phyloP scores from a whole-genome alignment of 1,140 invertebrate genomes.

The Babylonia areolata region DNA sequence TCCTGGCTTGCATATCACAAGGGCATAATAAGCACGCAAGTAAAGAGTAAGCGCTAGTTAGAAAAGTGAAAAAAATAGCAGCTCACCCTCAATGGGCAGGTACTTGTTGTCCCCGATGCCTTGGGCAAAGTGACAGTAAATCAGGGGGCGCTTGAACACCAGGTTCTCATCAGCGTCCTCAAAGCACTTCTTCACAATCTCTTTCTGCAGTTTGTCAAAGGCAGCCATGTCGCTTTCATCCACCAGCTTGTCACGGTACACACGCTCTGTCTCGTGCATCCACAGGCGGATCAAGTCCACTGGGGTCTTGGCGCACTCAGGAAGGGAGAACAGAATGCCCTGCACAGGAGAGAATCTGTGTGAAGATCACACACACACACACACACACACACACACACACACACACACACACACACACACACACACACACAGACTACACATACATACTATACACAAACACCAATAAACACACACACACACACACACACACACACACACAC shows the following conservation, averaged over 20 bases:
- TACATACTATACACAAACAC: not conserved
- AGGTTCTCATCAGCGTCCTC: constrained; percentile 88
- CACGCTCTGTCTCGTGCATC: constrained; percentile 94
- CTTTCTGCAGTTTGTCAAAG: constrained; percentile 91
- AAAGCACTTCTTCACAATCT: constrained; percentile 95
- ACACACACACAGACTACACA: not conserved
- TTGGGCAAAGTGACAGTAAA: constrained; percentile 93
- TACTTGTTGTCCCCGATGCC: constrained; percentile 98
- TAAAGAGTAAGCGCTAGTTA: too few species aligned
- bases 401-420: too few species aligned
- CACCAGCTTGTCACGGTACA: constrained; percentile 94
- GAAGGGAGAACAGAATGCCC: constrained; percentile 93
- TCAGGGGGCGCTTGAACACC: constrained; percentile 89
- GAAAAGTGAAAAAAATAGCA: not conserved
- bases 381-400: too few species aligned
- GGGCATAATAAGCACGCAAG: too few species aligned
- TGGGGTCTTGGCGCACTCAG: constrained; percentile 88
- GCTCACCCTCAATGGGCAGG: constrained; percentile 83
- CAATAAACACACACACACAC: constrained; percentile 12
- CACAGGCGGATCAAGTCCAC: constrained; percentile 91
- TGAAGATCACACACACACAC: too few species aligned
- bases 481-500: too few species aligned
- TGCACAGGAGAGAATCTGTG: constrained; percentile 72
- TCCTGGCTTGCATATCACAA: too few species aligned
- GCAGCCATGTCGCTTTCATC: constrained; percentile 94